Conservation (phyloP, 2,888 invertebrate genomes). For the Resseliella maxima region DNA sequence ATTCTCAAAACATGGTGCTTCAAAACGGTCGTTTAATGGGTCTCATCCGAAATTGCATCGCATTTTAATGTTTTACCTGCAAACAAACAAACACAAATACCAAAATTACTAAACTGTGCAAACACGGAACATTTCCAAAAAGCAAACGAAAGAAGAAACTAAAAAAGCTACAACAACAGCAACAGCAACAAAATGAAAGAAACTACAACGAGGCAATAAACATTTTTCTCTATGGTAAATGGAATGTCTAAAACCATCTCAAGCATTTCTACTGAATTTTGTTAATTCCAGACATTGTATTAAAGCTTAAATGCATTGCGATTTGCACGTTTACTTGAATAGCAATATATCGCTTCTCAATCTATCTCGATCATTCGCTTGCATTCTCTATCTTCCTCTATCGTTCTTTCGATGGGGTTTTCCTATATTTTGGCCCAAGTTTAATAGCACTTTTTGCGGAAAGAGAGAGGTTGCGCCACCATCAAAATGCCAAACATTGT, state of each 20-base stretch:
- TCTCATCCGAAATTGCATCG: constrained; percentile 24
- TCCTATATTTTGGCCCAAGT: background rate
- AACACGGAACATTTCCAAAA: too few relatives aligned
- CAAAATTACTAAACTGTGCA: background rate
- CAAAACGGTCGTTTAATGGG: background rate
- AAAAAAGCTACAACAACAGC: too few relatives aligned
- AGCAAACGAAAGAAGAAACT: too few relatives aligned
- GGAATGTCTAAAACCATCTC: background rate
- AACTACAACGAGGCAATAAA: background rate
- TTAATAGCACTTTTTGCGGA: background rate
- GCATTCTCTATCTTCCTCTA: background rate
- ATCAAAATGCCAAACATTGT: constrained; percentile 10
- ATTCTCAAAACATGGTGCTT: background rate
- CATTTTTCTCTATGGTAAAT: background rate
- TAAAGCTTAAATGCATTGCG: constrained; percentile 27
- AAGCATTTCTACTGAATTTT: background rate
- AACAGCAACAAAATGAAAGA: background rate
- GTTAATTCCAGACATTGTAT: constrained; percentile 46
- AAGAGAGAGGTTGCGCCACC: background rate
- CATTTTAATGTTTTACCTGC: constrained; percentile 26
- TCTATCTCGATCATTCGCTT: background rate
- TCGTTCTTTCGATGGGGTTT: too few relatives aligned
- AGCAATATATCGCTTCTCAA: background rate
- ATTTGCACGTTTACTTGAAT: constrained; percentile 20
- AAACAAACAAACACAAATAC: background rate